Evolutionary conservation across 2,888 invertebrate genomes (phyloP).

Genomic region (Diaperis boleti): DNA sequence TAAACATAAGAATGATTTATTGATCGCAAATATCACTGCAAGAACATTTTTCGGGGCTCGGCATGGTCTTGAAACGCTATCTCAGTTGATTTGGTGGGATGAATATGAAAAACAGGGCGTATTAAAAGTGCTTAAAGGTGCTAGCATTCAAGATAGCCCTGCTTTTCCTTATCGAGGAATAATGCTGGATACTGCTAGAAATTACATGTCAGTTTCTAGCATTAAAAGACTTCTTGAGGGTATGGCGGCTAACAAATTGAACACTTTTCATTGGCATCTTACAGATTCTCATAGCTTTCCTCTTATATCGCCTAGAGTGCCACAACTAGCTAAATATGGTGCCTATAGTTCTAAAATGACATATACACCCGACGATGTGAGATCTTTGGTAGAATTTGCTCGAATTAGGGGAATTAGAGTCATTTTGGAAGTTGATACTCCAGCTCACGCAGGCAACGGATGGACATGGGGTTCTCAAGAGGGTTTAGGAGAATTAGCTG

Average conservation of each 20-base stretch:
- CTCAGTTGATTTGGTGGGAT: slow-evolving; percentile 86
- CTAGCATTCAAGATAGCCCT: slow-evolving; percentile 82
- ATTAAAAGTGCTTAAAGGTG: slow-evolving; percentile 75
- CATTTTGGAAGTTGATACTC: slow-evolving; percentile 90
- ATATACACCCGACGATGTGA: slow-evolving; percentile 79
- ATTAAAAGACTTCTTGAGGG: slow-evolving; percentile 83
- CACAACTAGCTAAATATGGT: slow-evolving; percentile 85
- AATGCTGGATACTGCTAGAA: slow-evolving; percentile 91
- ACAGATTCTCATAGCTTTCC: slow-evolving; percentile 95
- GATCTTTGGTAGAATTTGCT: slow-evolving; percentile 81
- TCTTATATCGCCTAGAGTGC: slow-evolving; percentile 79
- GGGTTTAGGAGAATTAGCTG: slow-evolving; percentile 82
- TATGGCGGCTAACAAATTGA: slow-evolving; percentile 91
- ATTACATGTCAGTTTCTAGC: slow-evolving; percentile 83
- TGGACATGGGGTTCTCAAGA: slow-evolving; percentile 86
- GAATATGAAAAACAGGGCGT: slow-evolving; percentile 70
- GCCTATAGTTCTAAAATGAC: slow-evolving; percentile 81
- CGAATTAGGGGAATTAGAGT: slow-evolving; percentile 86
- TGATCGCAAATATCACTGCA: slow-evolving; percentile 72
- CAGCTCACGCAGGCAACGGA: slow-evolving; percentile 89
- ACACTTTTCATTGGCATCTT: slow-evolving; percentile 94
- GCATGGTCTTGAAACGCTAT: slow-evolving; percentile 81
- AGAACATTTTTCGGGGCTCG: slow-evolving; percentile 82
- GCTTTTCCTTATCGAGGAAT: slow-evolving; percentile 85
- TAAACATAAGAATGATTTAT: slow-evolving; percentile 64